Conservation (phyloP, 1,140 invertebrate species). For the Aradophagus sp. region DNA sequence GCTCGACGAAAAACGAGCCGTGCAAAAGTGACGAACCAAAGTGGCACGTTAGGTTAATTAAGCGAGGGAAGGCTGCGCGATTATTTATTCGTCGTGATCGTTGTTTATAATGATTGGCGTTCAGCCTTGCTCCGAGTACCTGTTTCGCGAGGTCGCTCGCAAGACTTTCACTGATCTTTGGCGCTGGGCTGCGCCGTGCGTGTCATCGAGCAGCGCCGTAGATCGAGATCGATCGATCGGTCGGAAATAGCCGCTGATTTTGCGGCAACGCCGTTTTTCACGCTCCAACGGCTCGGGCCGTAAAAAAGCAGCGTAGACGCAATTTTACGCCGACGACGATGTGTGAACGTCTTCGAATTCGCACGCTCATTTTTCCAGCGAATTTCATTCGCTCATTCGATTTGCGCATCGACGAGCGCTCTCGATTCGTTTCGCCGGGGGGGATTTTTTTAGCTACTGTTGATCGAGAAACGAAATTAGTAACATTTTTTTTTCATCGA, state of each 20-base stretch:
- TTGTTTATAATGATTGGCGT: slow-evolving; percentile 36
- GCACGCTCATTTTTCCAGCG: too few species aligned
- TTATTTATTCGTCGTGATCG: slow-evolving; percentile 36
- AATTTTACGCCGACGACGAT: too few species aligned
- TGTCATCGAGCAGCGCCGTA: slow-evolving; percentile 26
- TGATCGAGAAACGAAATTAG: too few species aligned
- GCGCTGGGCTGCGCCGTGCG: slow-evolving; percentile 32
- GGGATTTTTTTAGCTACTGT: too few species aligned
- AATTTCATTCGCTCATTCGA: too few species aligned
- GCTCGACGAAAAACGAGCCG: slow-evolving; percentile 1
- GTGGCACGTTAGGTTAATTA: slow-evolving; percentile 10
- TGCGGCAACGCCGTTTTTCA: slow-evolving; percentile 6
- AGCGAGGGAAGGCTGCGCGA: slow-evolving; percentile 11
- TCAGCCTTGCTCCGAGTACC: slow-evolving; percentile 36
- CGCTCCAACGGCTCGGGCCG: slow-evolving; percentile 18
- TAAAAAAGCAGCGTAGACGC: background rate
- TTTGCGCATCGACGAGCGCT: too few species aligned
- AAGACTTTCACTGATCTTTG: slow-evolving; percentile 65
- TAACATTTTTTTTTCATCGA: too few species aligned
- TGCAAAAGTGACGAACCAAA: slow-evolving; percentile 2
- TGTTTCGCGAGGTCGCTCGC: slow-evolving; percentile 42
- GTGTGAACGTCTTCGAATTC: too few species aligned
- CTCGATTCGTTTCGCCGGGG: too few species aligned
- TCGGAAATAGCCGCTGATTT: slow-evolving; percentile 3
- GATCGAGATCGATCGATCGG: slow-evolving; percentile 1